A percentile compares a stretch with the other conserved stretches of the same genome.
Evolutionary conservation across 2,797 vertebrate species (phyloP).

Genomic region (Cheirogaleus major): DNA sequence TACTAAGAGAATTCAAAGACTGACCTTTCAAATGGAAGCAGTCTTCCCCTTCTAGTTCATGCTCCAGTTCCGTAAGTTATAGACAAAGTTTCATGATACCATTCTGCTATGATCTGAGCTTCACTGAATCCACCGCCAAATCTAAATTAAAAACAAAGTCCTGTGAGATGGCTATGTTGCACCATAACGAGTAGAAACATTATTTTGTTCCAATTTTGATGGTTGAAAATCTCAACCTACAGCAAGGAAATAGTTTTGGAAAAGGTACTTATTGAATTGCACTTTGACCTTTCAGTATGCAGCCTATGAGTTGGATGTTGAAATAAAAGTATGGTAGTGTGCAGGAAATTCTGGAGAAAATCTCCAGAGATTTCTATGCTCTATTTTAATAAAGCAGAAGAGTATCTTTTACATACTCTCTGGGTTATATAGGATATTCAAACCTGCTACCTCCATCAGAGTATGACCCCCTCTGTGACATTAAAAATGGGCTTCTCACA

Average conservation of each 20-base stretch:
- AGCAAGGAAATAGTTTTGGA: constrained; percentile 61
- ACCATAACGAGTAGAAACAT: not conserved
- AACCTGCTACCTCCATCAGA: not conserved
- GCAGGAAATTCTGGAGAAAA: not conserved
- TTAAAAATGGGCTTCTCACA: not conserved
- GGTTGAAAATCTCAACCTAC: constrained; percentile 19
- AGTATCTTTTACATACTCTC: not conserved
- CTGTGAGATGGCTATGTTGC: not conserved
- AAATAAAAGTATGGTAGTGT: not conserved
- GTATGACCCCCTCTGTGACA: not conserved
- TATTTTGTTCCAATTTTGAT: constrained; percentile 34
- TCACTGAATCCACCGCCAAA: constrained; percentile 89
- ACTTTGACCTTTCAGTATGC: not conserved
- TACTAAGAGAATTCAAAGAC: constrained; percentile 2
- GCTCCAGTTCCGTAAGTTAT: constrained; percentile 75
- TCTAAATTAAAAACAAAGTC: constrained; percentile 74
- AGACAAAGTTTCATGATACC: constrained; percentile 84
- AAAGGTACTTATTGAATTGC: constrained; percentile 17
- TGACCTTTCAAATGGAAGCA: constrained; percentile 74
- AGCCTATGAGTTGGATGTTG: not conserved
- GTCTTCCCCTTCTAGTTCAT: constrained; percentile 73
- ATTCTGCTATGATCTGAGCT: constrained; percentile 82
- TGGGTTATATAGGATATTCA: not conserved
- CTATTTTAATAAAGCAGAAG: not conserved
- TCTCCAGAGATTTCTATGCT: not conserved